Conservation (phyloP, 2,888 invertebrate genomes). For the Epinotia nisella region DNA sequence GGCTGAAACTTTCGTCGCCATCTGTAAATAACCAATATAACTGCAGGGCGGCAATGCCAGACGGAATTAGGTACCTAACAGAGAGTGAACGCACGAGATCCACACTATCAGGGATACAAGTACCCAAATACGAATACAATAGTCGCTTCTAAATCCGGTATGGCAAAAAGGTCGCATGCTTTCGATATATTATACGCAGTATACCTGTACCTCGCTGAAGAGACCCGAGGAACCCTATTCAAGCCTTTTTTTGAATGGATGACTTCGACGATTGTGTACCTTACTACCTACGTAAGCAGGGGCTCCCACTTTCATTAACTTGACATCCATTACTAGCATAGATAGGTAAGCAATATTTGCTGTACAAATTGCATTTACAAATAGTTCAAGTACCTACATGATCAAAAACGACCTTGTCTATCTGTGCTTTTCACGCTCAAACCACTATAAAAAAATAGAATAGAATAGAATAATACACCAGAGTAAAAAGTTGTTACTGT, state of each 20-base stretch:
- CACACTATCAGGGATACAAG: background rate
- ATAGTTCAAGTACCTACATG: background rate
- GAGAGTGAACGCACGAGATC: no score
- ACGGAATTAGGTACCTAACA: no score
- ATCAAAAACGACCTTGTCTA: no score
- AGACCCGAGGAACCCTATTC: slow-evolving; percentile 2
- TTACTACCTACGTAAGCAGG: background rate
- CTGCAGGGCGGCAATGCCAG: no score
- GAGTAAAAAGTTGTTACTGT: slow-evolving; percentile 19
- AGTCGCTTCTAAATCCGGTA: background rate
- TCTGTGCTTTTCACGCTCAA: background rate
- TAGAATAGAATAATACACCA: no score
- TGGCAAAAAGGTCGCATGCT: background rate
- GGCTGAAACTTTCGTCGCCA: no score
- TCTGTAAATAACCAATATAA: no score
- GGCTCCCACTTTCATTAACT: background rate
- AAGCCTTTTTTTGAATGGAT: background rate
- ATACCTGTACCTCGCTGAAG: background rate
- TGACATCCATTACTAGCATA: background rate
- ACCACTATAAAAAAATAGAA: no score
- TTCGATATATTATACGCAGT: background rate
- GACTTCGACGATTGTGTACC: background rate
- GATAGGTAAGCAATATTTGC: background rate
- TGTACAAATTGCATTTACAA: background rate
- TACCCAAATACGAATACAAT: background rate